Base-by-base conservation (phyloP, 2,797 vertebrate species). In the Staurois parvus region DNA sequence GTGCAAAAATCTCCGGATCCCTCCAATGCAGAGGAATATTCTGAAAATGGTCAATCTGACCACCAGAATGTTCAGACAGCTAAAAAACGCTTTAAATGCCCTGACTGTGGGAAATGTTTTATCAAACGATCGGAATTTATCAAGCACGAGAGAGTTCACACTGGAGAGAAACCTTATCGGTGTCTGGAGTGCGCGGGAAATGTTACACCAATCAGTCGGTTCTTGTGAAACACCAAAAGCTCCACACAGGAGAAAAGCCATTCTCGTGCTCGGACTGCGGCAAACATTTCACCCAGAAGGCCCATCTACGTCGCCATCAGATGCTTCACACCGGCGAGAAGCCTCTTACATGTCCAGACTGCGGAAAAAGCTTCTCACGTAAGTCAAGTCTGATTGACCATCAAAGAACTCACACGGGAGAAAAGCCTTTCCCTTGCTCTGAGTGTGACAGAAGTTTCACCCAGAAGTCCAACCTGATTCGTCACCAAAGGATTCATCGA, bases 321-420 rank as follows among this genome's bases (percentile, higher is more conserved):
- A 95, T 94, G 80, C 90, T 90, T 59, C 95, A 96, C 91, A 86
- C 76, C 0, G 94, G 94, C 0, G 88, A 94, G 86, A 93, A 95
- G 21, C 95, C 95, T 0, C 93, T 89, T 70, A 76, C 85, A 59
- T 95, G 94, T 89, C 72, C 91, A 0, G 88, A 95, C 45, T 95
- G 95, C 86, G 76, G 91, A 85, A 96, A 95, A 89, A 87, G 91
- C 68, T 96, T 95, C 89, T 95, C 94, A 1, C 95, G 95, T 88
- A 93, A 94, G 34, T 95, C 94, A 69, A 95, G 95, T 87, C 88
- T 96, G 74, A 56, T 89, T 0, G 94, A 95, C 77, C 95, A 96
- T 9, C 87, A 94, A 88, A 93, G 93, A 56, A 92, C 95, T 30
- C 95, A 96, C 91, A 95, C 91, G 0, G 93, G 93, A 1, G 89